phyloP scores from a whole-genome alignment of 2,113 vertebrate genomes.

The Pterophyllum scalare region DNA sequence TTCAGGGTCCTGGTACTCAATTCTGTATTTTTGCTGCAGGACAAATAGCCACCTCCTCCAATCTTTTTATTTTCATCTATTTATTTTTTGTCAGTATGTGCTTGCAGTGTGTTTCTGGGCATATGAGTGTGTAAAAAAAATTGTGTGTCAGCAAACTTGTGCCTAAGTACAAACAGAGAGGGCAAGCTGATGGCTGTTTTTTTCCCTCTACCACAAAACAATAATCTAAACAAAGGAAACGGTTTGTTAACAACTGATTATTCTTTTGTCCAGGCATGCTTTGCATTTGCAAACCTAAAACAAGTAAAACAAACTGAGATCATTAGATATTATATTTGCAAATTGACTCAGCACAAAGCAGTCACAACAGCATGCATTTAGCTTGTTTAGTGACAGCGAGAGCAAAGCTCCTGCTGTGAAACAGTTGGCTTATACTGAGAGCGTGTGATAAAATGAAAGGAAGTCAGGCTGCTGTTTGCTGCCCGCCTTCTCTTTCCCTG shows the following conservation, averaged over 20 bases:
- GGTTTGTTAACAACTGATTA: not conserved
- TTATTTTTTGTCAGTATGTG: not conserved
- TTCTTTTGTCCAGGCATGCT: not conserved
- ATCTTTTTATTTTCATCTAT: not conserved
- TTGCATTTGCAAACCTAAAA: not conserved
- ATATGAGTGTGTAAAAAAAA: not conserved
- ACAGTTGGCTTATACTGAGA: not conserved
- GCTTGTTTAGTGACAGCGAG: not conserved
- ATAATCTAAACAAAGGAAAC: not conserved
- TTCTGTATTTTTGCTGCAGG: constrained; percentile 24
- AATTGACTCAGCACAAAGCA: not conserved
- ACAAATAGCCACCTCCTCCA: not conserved
- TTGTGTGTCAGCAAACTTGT: constrained; percentile 13
- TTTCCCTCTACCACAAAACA: not conserved
- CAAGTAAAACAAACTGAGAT: not conserved
- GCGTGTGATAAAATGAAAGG: not conserved
- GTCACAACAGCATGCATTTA: not conserved
- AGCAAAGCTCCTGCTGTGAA: constrained; percentile 1
- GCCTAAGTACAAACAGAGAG: not conserved
- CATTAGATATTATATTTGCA: not conserved
- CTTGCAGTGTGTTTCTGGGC: not conserved
- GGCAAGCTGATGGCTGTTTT: not conserved
- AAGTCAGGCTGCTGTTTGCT: not conserved
- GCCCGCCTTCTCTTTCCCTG: not conserved
- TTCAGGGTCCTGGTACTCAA: constrained; percentile 28